phyloP scores from a whole-genome alignment of 1,140 invertebrate species.

The Grapholita molesta region DNA sequence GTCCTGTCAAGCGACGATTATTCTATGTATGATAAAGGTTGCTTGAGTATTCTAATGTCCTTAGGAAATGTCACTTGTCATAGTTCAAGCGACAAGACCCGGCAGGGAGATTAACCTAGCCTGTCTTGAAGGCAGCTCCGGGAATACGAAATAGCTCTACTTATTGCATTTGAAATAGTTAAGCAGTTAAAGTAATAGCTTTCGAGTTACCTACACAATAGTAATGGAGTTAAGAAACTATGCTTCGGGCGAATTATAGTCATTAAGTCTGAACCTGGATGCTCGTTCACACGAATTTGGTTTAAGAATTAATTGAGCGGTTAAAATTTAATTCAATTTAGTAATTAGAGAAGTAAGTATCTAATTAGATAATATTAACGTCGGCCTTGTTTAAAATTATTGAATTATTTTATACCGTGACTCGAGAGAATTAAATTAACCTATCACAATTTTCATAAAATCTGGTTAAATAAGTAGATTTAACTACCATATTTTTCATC shows the following conservation, averaged over 20 bases:
- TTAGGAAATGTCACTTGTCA: conserved; percentile 7
- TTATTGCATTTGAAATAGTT: conserved; percentile 7
- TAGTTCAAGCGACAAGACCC: background rate
- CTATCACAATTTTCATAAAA: too few species aligned
- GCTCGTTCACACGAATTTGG: background rate
- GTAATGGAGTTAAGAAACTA: conserved; percentile 8
- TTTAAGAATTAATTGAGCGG: background rate
- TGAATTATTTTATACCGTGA: too few species aligned
- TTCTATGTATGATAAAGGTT: background rate
- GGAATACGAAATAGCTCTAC: conserved; percentile 8
- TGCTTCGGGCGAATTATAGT: conserved; percentile 6
- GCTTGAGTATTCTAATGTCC: background rate
- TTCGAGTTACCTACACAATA: conserved; percentile 9
- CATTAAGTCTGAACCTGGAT: background rate
- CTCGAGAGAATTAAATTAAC: too few species aligned
- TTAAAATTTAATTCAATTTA: background rate
- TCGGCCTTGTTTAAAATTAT: too few species aligned
- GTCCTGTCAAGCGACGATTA: background rate
- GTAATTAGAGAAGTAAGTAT: background rate
- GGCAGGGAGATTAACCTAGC: background rate
- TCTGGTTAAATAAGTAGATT: too few species aligned
- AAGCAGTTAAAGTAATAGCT: conserved; percentile 11
- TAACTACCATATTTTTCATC: too few species aligned
- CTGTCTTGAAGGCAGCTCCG: background rate
- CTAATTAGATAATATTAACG: too few species aligned